Base-by-base conservation (phyloP, 2,888 invertebrate genomes). In the Melieria omissa region DNA sequence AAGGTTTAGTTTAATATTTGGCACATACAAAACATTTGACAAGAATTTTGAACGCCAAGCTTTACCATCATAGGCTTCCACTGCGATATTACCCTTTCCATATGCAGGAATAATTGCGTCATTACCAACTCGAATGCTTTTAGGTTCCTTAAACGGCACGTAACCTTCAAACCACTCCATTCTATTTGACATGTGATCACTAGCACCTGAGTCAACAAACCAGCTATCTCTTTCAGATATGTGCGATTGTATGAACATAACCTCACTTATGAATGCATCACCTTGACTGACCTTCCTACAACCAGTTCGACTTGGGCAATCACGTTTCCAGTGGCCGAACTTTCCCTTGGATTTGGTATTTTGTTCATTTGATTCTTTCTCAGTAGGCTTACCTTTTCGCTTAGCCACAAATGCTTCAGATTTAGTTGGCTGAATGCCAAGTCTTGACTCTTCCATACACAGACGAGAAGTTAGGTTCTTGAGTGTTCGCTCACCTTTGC, bases 401-500 rank as follows among this genome's bases (percentile, higher is more conserved):
- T 71, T 66, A 47, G 65, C 60, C 44, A 71, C 10, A n/a, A 65
- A 61, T 10, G 47, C 47, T 64, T 63, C 63, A 55, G 5, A 42
- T 64, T 67, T 64, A 42, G 61, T 62, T 63, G 72, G 63, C 46
- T 71, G 55, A 42, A 70, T n/a, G 45, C 74, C 68, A 4, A 73
- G 29, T 62, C 78, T 47, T 10, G 76, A 74, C 70, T 79, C 78
- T 64, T 78, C 79, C 9, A 76, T 63, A 12, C 76, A 66, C 14
- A 80, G 64, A 57, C 78, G 63, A 8, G 75, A 70, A 46, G 73
- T 74, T 41, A 81, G 65, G 44, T 77, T 77, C 55, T 77, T 75
- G n/a, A 81, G 42, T 4, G 73, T 82, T 71, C 78, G 78, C n/a
- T 78, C 76, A 4, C 75, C 73, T 52, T 52, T 52, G 1, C 75